Evolutionary conservation across 2,888 invertebrate genomes (phyloP).

Genomic region (Trisateles emortualis): DNA sequence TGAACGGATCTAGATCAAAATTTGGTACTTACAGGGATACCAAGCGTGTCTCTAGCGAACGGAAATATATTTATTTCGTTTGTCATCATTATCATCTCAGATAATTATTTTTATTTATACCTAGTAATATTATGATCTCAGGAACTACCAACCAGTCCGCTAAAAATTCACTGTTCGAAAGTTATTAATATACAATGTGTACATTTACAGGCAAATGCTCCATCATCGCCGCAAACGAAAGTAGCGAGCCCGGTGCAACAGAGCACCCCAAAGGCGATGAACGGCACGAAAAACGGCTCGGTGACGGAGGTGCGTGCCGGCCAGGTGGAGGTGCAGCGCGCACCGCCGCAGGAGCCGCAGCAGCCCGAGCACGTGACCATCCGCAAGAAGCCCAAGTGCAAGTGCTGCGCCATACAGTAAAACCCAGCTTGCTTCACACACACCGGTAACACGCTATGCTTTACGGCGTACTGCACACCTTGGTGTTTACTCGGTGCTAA

Average conservation of each 20-base stretch:
- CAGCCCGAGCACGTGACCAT: conserved; percentile 97
- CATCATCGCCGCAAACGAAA: conserved; percentile 77
- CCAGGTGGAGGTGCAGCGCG: conserved; percentile 90
- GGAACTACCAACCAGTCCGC: too few species aligned
- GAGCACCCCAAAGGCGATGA: conserved; percentile 75
- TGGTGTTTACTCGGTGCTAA: conserved; percentile 80
- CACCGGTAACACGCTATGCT: conserved; percentile 64
- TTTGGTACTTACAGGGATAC: too few species aligned
- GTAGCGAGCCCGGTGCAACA: conserved; percentile 67
- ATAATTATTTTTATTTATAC: too few species aligned
- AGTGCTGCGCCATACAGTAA: conserved; percentile 97
- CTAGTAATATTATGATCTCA: too few species aligned
- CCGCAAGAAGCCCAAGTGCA: conserved; percentile 98
- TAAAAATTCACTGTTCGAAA: neutral
- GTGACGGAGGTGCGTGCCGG: conserved; percentile 76
- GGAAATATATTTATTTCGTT: too few species aligned
- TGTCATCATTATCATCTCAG: too few species aligned
- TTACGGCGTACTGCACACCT: conserved; percentile 47
- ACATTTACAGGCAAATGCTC: conserved; percentile 65
- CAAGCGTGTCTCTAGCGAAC: too few species aligned
- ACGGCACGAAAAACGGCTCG: conserved; percentile 82
- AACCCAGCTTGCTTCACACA: conserved; percentile 42
- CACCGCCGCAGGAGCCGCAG: conserved; percentile 91
- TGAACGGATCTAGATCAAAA: too few species aligned
- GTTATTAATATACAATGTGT: neutral